phyloP scores from a whole-genome alignment of 2,797 vertebrate species.

The Epinephelus awoara region DNA sequence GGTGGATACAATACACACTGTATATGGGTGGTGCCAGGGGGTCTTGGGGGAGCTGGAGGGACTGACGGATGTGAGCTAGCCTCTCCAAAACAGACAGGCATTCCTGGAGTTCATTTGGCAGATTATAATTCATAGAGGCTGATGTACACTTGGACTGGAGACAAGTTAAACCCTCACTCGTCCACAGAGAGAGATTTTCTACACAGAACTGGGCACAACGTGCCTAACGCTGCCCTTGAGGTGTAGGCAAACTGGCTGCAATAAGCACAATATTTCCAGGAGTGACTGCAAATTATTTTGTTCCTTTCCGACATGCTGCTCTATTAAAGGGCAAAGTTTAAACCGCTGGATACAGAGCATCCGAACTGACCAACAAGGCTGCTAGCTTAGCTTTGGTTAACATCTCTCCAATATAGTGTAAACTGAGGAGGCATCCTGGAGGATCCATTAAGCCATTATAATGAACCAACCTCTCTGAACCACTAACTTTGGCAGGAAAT shows the following conservation, averaged over 20 bases:
- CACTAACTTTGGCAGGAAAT: constrained; percentile 84
- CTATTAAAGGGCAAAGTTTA: constrained; percentile 55
- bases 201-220: constrained; percentile 42
- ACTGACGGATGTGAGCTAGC: constrained; percentile 45
- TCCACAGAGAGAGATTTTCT: constrained; percentile 57
- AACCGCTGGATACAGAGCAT: constrained; percentile 52
- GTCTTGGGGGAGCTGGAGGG: constrained; percentile 46
- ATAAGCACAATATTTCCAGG: constrained; percentile 58
- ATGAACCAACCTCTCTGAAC: constrained; percentile 84
- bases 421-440: constrained; percentile 84
- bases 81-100: constrained; percentile 60
- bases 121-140: constrained; percentile 59
- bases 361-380: constrained; percentile 55
- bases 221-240: constrained; percentile 49
- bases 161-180: constrained; percentile 56
- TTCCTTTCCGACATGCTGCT: constrained; percentile 38
- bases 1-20: constrained; percentile 41
- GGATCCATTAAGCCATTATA: constrained; percentile 86
- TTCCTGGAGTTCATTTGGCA: constrained; percentile 71
- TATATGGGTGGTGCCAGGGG: constrained; percentile 53
- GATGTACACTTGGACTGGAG: constrained; percentile 54
- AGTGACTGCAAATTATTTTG: constrained; percentile 53
- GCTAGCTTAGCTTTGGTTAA: constrained; percentile 72
- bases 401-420: constrained; percentile 75
- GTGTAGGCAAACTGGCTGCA: constrained; percentile 40